phyloP scores from a whole-genome alignment of 2,888 invertebrate species.

The Nomada hirtipes region DNA sequence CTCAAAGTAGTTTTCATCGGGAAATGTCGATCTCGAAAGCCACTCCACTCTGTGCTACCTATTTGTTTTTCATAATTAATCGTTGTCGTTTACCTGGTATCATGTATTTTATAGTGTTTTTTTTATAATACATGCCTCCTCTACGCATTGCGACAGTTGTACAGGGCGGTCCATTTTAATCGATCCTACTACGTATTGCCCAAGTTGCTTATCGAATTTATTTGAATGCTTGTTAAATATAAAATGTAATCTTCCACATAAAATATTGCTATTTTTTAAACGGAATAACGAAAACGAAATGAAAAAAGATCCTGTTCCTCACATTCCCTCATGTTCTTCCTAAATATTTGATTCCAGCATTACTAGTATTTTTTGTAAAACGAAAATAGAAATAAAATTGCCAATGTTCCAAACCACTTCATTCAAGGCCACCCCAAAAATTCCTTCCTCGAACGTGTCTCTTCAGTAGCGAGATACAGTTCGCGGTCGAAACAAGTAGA shows the following conservation, averaged over 20 bases:
- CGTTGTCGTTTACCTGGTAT: too few relatives aligned
- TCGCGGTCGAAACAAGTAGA: conserved; percentile 5
- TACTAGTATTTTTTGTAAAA: not conserved
- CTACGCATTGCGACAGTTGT: conserved; percentile 34
- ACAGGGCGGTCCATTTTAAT: conserved; percentile 20
- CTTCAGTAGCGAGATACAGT: too few relatives aligned
- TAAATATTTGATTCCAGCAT: not conserved
- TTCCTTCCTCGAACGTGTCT: not conserved
- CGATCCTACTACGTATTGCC: conserved; percentile 13
- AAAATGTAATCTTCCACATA: not conserved
- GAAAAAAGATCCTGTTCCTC: too few relatives aligned
- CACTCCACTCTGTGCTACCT: not conserved
- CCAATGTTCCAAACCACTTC: not conserved
- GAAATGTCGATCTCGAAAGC: not conserved
- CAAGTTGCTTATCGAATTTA: not conserved
- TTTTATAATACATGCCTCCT: not conserved
- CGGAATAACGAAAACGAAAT: too few relatives aligned
- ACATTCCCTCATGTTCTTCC: too few relatives aligned
- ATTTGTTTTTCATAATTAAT: not conserved
- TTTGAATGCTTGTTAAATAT: not conserved
- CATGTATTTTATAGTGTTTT: not conserved
- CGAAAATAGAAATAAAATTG: not conserved
- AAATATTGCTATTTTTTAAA: too few relatives aligned
- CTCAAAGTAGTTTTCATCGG: not conserved
- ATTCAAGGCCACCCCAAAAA: conserved; percentile 2